Evolutionary conservation across 1,140 invertebrate species (phyloP), one percentile per base, ranked within the genome.

Genomic region (Lordiphosa stackelbergi): DNA sequence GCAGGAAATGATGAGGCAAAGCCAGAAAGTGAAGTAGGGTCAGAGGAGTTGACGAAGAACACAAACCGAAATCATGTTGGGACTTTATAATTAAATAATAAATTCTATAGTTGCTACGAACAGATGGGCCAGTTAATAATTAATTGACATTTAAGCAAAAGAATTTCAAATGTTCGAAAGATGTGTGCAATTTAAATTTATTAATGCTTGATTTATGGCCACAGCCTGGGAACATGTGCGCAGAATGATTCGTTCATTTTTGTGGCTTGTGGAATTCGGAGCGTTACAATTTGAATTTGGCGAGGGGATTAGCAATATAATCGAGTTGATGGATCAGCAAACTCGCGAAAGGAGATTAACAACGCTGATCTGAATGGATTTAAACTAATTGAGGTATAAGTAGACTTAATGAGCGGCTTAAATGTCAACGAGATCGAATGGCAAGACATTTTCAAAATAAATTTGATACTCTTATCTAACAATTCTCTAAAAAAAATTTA

Each of bases 41-140:
- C 31, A 16, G 48, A 41, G n/a, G 48, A 42, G 35, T 16, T 16
- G 28, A 52, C 42, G 52, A 41, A 12, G 48, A 42, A 24, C 28
- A 52, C 28, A 52, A 47, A 42, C 48, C 45, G 43, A 24, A 57
- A 66, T 22, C 66, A 79, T 79, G 74, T 49, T 61, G 53, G 55
- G 74, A 79, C 75, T 79, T 66, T 54, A 74, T 73, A 79, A 79
- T 79, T 79, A 68, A 73, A 73, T 79, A 68, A 70, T 43, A 75
- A 74, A 59, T 71, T 58, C 40, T n/a, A 46, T 6, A n/a, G n/a
- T n/a, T n/a, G 8, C 16, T 16, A 31, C 31, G 37, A 5, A 3
- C 22, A 5, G 22, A 53, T 66, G 58, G 68, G 57, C 55, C 70
- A 81, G 41, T 70, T 62, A 63, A 79, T 79, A 81, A 79, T 71